phyloP scores from a whole-genome alignment of 2,888 invertebrate genomes.

The Bruchidius siliquastri region DNA sequence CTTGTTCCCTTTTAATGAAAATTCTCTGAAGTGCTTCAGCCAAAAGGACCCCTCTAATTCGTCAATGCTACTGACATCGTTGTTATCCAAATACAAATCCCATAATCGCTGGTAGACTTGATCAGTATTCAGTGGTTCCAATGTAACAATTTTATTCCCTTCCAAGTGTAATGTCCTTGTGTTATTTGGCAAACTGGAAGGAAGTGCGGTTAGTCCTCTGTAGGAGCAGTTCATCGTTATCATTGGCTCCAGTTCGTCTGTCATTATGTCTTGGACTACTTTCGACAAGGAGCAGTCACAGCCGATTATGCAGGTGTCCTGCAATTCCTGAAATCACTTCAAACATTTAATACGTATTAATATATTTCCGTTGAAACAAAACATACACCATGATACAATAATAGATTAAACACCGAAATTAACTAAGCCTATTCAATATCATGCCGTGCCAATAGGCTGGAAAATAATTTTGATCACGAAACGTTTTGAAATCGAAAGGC shows the following conservation, averaged over 20 bases:
- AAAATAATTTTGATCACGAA: too few relatives aligned
- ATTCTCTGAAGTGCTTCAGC: slow-evolving; percentile 69
- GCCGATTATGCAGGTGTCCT: slow-evolving; percentile 54
- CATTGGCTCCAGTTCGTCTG: slow-evolving; percentile 49
- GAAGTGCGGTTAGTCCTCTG: slow-evolving; percentile 55
- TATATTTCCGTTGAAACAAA: too few relatives aligned
- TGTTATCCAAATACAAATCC: slow-evolving; percentile 74
- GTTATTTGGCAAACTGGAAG: slow-evolving; percentile 58
- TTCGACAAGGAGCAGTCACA: slow-evolving; percentile 63
- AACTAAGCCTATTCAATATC: too few relatives aligned
- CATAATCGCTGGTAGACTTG: slow-evolving; percentile 60
- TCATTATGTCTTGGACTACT: slow-evolving; percentile 53
- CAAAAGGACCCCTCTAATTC: slow-evolving; percentile 73
- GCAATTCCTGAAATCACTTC: slow-evolving; percentile 27
- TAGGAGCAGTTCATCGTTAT: slow-evolving; percentile 66
- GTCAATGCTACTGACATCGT: slow-evolving; percentile 62
- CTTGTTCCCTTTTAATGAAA: slow-evolving; percentile 72
- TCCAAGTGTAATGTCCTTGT: slow-evolving; percentile 63
- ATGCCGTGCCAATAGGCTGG: too few relatives aligned
- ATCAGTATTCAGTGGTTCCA: slow-evolving; percentile 61
- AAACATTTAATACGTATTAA: too few relatives aligned
- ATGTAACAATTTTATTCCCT: slow-evolving; percentile 59
- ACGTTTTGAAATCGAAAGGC: too few relatives aligned
- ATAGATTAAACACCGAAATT: too few relatives aligned
- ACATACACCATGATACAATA: too few relatives aligned